Base-by-base conservation (phyloP, 2,113 vertebrate genomes). In the Elgaria multicarinata region DNA sequence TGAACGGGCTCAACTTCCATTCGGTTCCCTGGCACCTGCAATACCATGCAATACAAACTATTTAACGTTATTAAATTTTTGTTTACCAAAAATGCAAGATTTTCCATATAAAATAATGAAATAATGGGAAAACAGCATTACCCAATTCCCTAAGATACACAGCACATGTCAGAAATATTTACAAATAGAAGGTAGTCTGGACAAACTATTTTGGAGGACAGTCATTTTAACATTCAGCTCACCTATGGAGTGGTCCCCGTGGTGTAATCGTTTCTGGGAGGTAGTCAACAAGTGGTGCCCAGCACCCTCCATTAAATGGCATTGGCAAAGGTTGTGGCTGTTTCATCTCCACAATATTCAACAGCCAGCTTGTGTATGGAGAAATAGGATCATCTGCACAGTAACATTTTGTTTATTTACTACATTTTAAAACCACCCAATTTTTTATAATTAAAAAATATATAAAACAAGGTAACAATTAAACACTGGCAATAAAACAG, bases 261-360 rank as follows among this genome's bases (percentile, higher is more conserved):
- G 99, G 98, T 8, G 98, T 99, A 95, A 99, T 98, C 89, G 99
- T 99, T 94, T 99, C 99, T 33, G 99, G 99, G 72, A 99, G 97
- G 92, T 99, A 99, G 96, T 99, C 99, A 58, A 99, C 99, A 90
- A 99, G 97, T 0, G 99, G 99, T 13, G 99, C 99, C 99, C 99
- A 99, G 88, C 99, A 99, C 39, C 99, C 99, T 90, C 99, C 99
- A 8, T 98, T 99, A 85, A 98, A 97, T 7, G 99, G 99, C 99
- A 99, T 99, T 3, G 99, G 99, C 82, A 99, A 95, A 2, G 99
- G 98, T 90, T 99, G 98, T 0, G 99, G 98, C 69, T 97, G 98
- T 85, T 99, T 99, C 91, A 97, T 98, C 93, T 99, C 99, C 80
- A 98, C 97, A 18, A 99, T 98, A 79, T 97, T 97, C 92, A 99